These are phyloP conservation scores for Petrocephalus schoutedeni DNA, from an alignment of 2,797 vertebrate genomes.

Conservation along the genomic window DNA sequence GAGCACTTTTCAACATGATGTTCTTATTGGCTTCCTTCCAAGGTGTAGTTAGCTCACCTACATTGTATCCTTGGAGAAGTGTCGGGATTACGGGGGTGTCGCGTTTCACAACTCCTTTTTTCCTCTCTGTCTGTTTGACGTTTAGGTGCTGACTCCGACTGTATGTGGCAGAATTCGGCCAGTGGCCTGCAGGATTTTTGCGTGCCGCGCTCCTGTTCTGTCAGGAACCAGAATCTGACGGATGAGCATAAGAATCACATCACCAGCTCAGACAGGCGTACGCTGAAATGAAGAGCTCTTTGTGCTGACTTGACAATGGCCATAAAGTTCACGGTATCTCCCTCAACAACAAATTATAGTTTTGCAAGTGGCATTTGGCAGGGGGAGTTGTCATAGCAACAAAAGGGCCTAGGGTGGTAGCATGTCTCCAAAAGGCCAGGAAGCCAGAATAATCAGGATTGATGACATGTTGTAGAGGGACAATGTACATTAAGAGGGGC, in stretches of 20 bases:
- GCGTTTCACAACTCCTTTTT: not conserved
- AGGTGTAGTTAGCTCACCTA: not conserved
- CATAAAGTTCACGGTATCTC: slow-evolving; percentile 33
- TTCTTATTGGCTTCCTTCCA: not conserved
- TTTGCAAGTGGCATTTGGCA: slow-evolving; percentile 26
- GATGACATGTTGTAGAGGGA: slow-evolving; percentile 34
- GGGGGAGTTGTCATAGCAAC: slow-evolving; percentile 45
- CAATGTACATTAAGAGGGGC: slow-evolving; percentile 34
- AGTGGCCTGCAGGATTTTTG: not conserved
- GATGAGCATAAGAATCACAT: not conserved
- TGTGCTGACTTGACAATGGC: slow-evolving; percentile 25
- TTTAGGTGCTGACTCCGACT: not conserved
- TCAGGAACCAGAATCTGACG: not conserved
- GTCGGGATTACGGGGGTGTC: not conserved
- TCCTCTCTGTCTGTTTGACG: not conserved
- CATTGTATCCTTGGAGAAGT: not conserved
- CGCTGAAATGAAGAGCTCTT: slow-evolving; percentile 23
- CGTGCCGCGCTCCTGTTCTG: not conserved
- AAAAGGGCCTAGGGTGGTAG: slow-evolving; percentile 29
- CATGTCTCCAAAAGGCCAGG: slow-evolving; percentile 18
- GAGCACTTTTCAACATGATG: not conserved
- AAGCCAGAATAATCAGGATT: slow-evolving; percentile 38
- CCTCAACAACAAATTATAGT: slow-evolving; percentile 37
- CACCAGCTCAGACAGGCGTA: slow-evolving; percentile 5
- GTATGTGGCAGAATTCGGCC: not conserved